phyloP scores from a whole-genome alignment of 2,888 invertebrate species.

The Aspidiotus destructor region DNA sequence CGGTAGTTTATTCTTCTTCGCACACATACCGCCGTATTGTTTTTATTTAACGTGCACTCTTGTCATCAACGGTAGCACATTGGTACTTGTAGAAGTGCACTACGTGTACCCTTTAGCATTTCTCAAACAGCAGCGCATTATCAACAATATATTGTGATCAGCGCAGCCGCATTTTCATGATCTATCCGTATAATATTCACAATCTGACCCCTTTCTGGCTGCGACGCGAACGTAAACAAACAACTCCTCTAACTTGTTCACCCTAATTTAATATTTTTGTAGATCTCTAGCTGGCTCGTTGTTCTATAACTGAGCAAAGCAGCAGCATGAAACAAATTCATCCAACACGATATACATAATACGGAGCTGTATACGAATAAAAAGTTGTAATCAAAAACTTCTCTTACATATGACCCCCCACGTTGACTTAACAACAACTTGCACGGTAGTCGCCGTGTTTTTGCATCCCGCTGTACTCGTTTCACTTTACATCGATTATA shows the following conservation, averaged over 20 bases:
- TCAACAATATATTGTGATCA: too few species aligned
- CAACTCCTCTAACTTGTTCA: neutral
- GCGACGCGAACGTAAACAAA: neutral
- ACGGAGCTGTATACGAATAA: neutral
- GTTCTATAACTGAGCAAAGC: neutral
- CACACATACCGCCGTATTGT: too few species aligned
- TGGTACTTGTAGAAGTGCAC: too few species aligned
- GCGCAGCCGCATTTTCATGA: neutral
- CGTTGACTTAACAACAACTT: neutral
- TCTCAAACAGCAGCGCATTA: too few species aligned
- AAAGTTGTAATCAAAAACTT: neutral
- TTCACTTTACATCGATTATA: neutral
- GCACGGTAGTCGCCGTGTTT: neutral
- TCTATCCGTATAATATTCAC: neutral
- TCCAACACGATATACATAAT: neutral
- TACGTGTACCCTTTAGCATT: too few species aligned
- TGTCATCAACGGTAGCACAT: too few species aligned
- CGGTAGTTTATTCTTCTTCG: too few species aligned
- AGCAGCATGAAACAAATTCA: neutral
- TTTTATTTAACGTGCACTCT: too few species aligned
- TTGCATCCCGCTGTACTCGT: slow-evolving; percentile 4
- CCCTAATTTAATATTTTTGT: slow-evolving; percentile 2
- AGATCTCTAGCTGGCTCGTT: neutral
- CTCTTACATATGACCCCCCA: slow-evolving; percentile 1
- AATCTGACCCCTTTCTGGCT: neutral